These are phyloP conservation scores for Pseudeuparius sepicola DNA, from an alignment of 2,888 invertebrate species.

Conservation along the genomic window DNA sequence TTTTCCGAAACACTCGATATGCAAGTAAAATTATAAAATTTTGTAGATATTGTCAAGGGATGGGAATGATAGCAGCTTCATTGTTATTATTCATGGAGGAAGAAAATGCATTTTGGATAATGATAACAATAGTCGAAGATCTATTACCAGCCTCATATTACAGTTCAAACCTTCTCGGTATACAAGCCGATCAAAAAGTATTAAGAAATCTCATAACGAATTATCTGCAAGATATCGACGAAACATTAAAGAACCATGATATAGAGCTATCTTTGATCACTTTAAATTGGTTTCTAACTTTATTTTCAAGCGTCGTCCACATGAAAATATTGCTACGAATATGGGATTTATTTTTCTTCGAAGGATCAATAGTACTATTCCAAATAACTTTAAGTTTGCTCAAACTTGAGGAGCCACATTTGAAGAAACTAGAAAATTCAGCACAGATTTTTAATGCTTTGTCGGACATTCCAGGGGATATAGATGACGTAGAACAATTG, in stretches of 20 bases:
- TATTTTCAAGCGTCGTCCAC: conserved; percentile 94
- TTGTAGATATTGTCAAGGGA: conserved; percentile 75
- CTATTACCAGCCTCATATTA: conserved; percentile 95
- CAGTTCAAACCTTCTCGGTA: conserved; percentile 82
- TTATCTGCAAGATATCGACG: conserved; percentile 82
- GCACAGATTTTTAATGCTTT: conserved; percentile 97
- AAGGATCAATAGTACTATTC: conserved; percentile 90
- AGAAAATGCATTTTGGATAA: conserved; percentile 98
- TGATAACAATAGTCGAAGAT: conserved; percentile 98
- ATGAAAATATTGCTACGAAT: conserved; percentile 87
- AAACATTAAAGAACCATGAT: conserved; percentile 86
- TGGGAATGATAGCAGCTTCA: conserved; percentile 88
- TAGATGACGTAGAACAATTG: conserved; percentile 82
- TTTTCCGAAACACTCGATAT: no score
- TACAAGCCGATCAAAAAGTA: conserved; percentile 95
- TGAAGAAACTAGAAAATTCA: conserved; percentile 83
- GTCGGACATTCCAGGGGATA: conserved; percentile 89
- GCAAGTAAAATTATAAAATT: no score
- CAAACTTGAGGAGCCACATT: conserved; percentile 74
- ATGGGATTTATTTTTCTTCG: conserved; percentile 96
- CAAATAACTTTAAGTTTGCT: conserved; percentile 92
- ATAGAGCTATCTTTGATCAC: conserved; percentile 92
- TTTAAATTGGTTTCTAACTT: conserved; percentile 93
- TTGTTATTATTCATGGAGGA: conserved; percentile 90
- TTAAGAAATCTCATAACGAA: conserved; percentile 82